A percentile compares a stretch with the other conserved stretches of the same genome.
phyloP scores from a whole-genome alignment of 2,888 invertebrate species.

The Eupeodes luniger region DNA sequence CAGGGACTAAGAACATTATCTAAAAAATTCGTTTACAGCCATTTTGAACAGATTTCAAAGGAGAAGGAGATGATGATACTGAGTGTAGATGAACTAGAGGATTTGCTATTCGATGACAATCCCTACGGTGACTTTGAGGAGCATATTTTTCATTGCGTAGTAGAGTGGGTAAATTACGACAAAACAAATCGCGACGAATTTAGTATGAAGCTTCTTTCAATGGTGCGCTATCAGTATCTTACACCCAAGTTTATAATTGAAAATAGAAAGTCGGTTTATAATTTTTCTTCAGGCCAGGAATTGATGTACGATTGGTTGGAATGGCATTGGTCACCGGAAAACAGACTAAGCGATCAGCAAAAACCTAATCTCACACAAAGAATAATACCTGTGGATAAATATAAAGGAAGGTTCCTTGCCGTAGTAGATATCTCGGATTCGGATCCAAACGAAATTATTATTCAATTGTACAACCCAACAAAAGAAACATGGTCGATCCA shows the following conservation, averaged over 20 bases:
- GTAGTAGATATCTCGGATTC: too few species aligned
- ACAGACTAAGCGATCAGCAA: neutral
- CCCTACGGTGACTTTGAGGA: neutral
- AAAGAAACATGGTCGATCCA: neutral
- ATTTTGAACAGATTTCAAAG: neutral
- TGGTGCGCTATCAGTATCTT: neutral
- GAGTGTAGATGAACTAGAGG: neutral
- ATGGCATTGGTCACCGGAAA: neutral
- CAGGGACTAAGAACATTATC: neutral
- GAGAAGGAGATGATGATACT: neutral
- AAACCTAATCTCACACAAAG: too few species aligned
- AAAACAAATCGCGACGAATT: neutral
- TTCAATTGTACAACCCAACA: neutral
- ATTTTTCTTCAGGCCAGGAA: neutral
- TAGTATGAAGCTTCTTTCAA: neutral
- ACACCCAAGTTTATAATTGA: neutral
- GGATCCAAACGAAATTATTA: too few species aligned
- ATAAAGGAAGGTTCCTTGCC: too few species aligned
- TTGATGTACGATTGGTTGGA: constrained; percentile 1
- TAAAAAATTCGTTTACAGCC: neutral
- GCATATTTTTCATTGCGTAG: neutral
- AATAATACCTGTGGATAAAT: too few species aligned
- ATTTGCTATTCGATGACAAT: neutral
- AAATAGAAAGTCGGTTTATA: neutral
- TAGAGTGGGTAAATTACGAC: constrained; percentile 10